These are phyloP conservation scores for Drosophila limbata DNA, from an alignment of 2,888 invertebrate genomes.

Conservation along the genomic window DNA sequence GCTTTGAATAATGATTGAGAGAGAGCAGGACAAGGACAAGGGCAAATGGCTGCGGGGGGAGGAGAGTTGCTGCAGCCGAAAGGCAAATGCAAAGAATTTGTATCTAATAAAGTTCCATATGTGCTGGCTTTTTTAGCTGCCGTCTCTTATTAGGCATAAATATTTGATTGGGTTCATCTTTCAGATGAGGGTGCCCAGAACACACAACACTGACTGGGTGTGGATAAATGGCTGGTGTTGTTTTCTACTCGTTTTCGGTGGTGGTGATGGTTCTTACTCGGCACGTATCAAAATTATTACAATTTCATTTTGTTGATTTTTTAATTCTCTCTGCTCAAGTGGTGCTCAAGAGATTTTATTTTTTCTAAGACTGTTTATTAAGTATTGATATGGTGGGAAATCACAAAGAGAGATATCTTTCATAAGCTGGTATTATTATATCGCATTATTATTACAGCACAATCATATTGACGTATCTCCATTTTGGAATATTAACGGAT, in stretches of 20 bases:
- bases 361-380: constrained; percentile 39
- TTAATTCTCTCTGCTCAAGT: constrained; percentile 54
- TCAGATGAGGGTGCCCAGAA: constrained; percentile 60
- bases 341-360: constrained; percentile 42
- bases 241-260: constrained; percentile 37
- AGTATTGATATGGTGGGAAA: constrained; percentile 46
- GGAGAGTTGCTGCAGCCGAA: constrained; percentile 39
- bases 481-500: constrained; percentile 1
- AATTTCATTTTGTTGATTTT: constrained; percentile 62
- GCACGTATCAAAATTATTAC: constrained; percentile 52
- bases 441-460: constrained; percentile 3
- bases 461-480: not conserved
- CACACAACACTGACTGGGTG: constrained; percentile 22
- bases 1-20: constrained; percentile 6
- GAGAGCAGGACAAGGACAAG: not conserved
- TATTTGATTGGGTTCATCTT: constrained; percentile 68
- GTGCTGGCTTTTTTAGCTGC: constrained; percentile 38
- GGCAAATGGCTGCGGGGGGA: not conserved
- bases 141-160: constrained; percentile 70
- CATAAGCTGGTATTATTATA: constrained; percentile 56
- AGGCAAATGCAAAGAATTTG: constrained; percentile 66
- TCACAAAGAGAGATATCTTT: constrained; percentile 25
- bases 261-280: constrained; percentile 64
- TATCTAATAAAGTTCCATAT: constrained; percentile 81
- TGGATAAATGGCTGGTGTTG: constrained; percentile 43